phyloP scores from a whole-genome alignment of 2,113 vertebrate genomes.

The Podilymbus podiceps region DNA sequence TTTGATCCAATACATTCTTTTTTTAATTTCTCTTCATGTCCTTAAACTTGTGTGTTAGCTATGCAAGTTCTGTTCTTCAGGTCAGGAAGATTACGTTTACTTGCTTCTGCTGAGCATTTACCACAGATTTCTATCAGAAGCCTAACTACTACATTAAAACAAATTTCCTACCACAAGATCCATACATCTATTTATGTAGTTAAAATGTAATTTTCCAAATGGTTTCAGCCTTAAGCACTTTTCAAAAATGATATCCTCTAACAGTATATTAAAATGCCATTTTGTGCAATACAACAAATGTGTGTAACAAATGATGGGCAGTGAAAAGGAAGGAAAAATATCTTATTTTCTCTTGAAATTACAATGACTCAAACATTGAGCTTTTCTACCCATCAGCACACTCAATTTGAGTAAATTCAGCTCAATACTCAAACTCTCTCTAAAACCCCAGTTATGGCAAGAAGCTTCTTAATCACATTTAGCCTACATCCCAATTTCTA shows the following conservation, averaged over 20 bases:
- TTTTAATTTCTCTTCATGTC: background rate
- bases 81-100: background rate
- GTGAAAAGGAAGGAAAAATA: background rate
- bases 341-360: background rate
- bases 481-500: background rate
- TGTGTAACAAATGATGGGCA: background rate
- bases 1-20: background rate
- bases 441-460: background rate
- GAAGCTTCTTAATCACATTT: background rate
- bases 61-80: background rate
- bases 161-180: background rate
- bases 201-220: conserved; percentile 3
- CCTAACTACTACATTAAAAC: background rate
- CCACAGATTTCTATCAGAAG: background rate
- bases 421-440: background rate
- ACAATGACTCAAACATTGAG: background rate
- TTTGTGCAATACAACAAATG: background rate
- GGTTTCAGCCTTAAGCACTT: background rate
- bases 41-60: background rate
- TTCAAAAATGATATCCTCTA: background rate
- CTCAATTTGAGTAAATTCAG: background rate
- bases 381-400: background rate
- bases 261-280: background rate
- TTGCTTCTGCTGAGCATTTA: background rate
- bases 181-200: background rate